Percentiles rank a stretch among this genome's conserved stretches.
Conservation (phyloP, 1,140 invertebrate species). For the Scaptomyza hsui region DNA sequence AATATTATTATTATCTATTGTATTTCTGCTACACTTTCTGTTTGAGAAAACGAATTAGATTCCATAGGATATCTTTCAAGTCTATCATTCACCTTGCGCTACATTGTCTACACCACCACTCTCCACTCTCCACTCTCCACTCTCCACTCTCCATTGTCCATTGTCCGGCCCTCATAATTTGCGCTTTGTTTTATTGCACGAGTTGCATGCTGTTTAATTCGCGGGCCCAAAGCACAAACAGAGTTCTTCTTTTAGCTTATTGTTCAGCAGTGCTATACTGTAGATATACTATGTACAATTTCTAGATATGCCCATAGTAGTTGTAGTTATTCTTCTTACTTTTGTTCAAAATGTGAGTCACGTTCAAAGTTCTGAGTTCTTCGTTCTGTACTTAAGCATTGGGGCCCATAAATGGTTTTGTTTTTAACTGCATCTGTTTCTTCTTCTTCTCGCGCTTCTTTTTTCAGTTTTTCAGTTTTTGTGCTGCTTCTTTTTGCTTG, state of each 20-base stretch:
- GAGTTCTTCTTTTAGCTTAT: slow-evolving; percentile 14
- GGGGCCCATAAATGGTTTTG: slow-evolving; percentile 65
- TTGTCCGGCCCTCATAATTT: slow-evolving; percentile 68
- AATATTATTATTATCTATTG: too few relatives aligned
- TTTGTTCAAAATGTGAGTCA: slow-evolving; percentile 72
- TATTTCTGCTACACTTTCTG: too few relatives aligned
- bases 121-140: too few relatives aligned
- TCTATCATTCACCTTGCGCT: too few relatives aligned
- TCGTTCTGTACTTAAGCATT: slow-evolving; percentile 27
- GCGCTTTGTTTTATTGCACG: slow-evolving; percentile 67
- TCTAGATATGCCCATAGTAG: background rate
- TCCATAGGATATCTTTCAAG: too few relatives aligned
- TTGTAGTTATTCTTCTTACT: background rate
- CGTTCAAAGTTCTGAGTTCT: slow-evolving; percentile 74
- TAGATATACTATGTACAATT: background rate
- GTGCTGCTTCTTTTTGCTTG: too few relatives aligned
- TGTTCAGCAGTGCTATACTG: slow-evolving; percentile 21
- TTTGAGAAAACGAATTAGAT: too few relatives aligned
- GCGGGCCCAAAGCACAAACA: slow-evolving; percentile 5
- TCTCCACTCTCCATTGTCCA: slow-evolving; percentile 36
- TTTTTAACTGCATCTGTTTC: slow-evolving; percentile 12
- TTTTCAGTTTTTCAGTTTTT: too few relatives aligned
- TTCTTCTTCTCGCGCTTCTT: background rate
- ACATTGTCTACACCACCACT: too few relatives aligned
- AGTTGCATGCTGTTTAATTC: slow-evolving; percentile 73